Percentiles rank a stretch among this genome's conserved stretches.
These are phyloP conservation scores for Hyphantria cunea DNA, from an alignment of 1,140 invertebrate species.

Conservation along the genomic window DNA sequence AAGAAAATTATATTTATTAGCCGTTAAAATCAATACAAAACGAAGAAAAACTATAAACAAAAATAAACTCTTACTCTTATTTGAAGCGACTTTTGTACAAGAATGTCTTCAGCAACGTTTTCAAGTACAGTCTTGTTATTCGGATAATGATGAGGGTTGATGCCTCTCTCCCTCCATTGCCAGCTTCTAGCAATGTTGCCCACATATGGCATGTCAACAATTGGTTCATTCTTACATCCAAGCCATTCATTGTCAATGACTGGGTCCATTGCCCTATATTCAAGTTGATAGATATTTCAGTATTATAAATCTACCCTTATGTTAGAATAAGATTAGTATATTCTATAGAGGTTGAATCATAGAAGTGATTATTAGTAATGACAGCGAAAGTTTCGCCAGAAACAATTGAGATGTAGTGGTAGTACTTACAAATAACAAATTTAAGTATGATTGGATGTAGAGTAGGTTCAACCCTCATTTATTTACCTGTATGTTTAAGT, in stretches of 20 bases:
- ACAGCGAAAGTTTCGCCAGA: too few relatives aligned
- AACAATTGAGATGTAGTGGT: too few relatives aligned
- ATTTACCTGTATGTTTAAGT: conserved; percentile 23
- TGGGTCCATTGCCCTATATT: conserved; percentile 68
- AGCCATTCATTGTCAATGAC: conserved; percentile 68
- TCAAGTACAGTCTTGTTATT: conserved; percentile 70
- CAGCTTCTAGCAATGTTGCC: conserved; percentile 69
- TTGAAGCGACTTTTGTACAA: conserved; percentile 70
- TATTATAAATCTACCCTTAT: too few relatives aligned
- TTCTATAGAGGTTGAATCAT: too few relatives aligned
- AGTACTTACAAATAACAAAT: too few relatives aligned
- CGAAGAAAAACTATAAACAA: too few relatives aligned
- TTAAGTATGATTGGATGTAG: too few relatives aligned
- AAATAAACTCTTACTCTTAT: conserved; percentile 57
- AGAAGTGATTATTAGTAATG: too few relatives aligned
- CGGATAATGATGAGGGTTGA: conserved; percentile 55
- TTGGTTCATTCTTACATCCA: conserved; percentile 60
- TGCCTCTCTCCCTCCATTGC: conserved; percentile 68
- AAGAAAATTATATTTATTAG: background rate
- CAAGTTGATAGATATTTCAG: too few relatives aligned
- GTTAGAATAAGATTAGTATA: too few relatives aligned
- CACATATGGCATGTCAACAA: conserved; percentile 56
- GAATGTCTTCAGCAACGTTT: conserved; percentile 72
- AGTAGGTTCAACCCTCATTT: background rate
- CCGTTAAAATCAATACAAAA: too few relatives aligned